Evolutionary conservation across 2,888 invertebrate species (phyloP), one percentile per base, ranked within the genome.

Genomic region (Eretmocerus hayati): DNA sequence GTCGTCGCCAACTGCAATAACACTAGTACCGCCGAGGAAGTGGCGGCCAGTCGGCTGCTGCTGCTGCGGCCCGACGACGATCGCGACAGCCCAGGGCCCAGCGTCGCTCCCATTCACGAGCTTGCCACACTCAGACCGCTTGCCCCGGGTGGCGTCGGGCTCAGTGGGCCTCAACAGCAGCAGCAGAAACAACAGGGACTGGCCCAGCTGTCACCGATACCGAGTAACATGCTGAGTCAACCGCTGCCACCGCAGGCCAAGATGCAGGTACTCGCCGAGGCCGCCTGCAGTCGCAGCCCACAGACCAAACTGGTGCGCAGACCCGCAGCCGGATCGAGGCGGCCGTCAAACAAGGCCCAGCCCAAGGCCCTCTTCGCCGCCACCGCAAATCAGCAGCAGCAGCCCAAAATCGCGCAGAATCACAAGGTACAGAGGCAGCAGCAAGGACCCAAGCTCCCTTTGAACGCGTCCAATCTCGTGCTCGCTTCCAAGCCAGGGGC

Each of bases 161-260:
- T 19, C 19, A 3, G 33, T 8, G 18, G 1, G 6, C 3, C 40
- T 21, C 40, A 44, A 21, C 26, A 19, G 31, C 18, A 15, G 15
- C 2, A 22, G 5, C 39, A 18, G 26, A 43, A 35, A 5, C 43
- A 36, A 8, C 47, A 47, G 23, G 39, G 47, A 15, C 47, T 47
- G 18, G 51, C 47, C 31, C 51, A 51, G n/a, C 47, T 51, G 8
- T 50, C 50, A 15, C 50, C 46, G 9, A 20, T 26, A n/a, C 50
- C 52, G 56, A 57, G 58, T 56, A 58, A 57, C 57, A 56, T 53
- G 58, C 59, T 59, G 50, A 48, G 55, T 50, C 58, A 52, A 13
- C 37, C 41, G 18, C 40, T 50, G 33, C 50, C 51, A 33, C 50
- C 30, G 6, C 43, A 44, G 20, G 42, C 22, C 21, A 52, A 52